Evolutionary conservation across 2,888 invertebrate species (phyloP).

Genomic region (Tridacna crocea): DNA sequence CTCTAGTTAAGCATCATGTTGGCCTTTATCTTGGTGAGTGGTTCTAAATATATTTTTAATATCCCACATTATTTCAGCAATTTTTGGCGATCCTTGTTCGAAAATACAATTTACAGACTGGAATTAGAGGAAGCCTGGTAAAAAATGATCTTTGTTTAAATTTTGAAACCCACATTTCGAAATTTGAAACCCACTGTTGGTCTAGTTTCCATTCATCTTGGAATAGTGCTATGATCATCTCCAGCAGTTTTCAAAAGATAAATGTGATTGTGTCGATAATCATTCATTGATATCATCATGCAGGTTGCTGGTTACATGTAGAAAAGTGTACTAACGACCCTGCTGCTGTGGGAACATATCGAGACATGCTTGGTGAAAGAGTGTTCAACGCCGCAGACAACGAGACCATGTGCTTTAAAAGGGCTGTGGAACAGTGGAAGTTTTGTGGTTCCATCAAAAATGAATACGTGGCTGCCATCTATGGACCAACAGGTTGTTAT

Average conservation of each 20-base stretch:
- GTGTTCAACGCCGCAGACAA: constrained; percentile 49
- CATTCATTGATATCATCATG: neutral
- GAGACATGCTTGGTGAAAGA: constrained; percentile 61
- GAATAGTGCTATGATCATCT: neutral
- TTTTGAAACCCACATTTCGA: neutral
- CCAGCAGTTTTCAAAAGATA: too few relatives aligned
- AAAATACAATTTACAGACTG: too few relatives aligned
- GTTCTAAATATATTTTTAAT: too few relatives aligned
- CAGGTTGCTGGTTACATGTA: constrained; percentile 68
- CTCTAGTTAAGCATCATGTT: too few relatives aligned
- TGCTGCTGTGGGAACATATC: constrained; percentile 41
- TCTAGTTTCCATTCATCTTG: neutral
- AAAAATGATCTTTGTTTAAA: neutral
- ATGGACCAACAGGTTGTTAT: constrained; percentile 64
- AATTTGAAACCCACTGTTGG: too few relatives aligned
- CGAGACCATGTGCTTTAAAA: constrained; percentile 62
- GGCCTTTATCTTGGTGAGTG: too few relatives aligned
- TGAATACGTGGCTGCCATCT: constrained; percentile 61
- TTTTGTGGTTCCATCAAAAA: constrained; percentile 57
- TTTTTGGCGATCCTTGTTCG: too few relatives aligned
- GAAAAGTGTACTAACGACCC: constrained; percentile 57
- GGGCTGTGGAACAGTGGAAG: constrained; percentile 61
- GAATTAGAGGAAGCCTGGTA: too few relatives aligned
- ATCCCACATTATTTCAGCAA: too few relatives aligned
- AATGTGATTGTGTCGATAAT: too few relatives aligned